These are phyloP conservation scores for Chelonus formosanus DNA, from an alignment of 2,888 invertebrate species.

Conservation along the genomic window DNA sequence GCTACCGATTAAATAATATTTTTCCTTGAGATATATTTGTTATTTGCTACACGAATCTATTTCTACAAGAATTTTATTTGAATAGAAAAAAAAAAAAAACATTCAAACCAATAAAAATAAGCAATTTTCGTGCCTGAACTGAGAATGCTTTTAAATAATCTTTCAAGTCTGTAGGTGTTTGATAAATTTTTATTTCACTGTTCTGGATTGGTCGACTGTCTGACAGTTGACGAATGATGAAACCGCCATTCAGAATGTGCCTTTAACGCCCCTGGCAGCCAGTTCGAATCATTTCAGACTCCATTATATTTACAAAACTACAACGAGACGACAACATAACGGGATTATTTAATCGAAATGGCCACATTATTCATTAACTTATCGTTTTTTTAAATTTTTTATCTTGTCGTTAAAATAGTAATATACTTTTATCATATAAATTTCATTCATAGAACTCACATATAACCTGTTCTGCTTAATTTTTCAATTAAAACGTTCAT, in stretches of 20 bases:
- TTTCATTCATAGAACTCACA: too few relatives aligned
- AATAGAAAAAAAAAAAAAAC: conserved; percentile 2
- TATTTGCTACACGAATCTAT: too few relatives aligned
- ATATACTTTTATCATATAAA: too few relatives aligned
- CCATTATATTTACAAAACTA: conserved; percentile 52
- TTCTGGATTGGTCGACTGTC: conserved; percentile 62
- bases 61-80: too few relatives aligned
- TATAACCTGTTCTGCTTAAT: too few relatives aligned
- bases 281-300: conserved; percentile 44
- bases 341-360: conserved; percentile 58
- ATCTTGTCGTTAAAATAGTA: conserved; percentile 13
- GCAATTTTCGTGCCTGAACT: not conserved
- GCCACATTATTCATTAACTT: conserved; percentile 50
- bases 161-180: conserved; percentile 56
- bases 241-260: conserved; percentile 57
- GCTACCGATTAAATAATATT: too few relatives aligned
- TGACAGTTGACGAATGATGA: conserved; percentile 65
- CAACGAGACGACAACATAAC: conserved; percentile 46
- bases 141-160: too few relatives aligned
- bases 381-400: conserved; percentile 29
- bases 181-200: conserved; percentile 45
- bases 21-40: too few relatives aligned
- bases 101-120: not conserved
- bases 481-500: too few relatives aligned
- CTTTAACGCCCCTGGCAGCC: conserved; percentile 55